These are phyloP conservation scores for Columba guinea DNA, from an alignment of 2,797 vertebrate species.

Conservation along the genomic window DNA sequence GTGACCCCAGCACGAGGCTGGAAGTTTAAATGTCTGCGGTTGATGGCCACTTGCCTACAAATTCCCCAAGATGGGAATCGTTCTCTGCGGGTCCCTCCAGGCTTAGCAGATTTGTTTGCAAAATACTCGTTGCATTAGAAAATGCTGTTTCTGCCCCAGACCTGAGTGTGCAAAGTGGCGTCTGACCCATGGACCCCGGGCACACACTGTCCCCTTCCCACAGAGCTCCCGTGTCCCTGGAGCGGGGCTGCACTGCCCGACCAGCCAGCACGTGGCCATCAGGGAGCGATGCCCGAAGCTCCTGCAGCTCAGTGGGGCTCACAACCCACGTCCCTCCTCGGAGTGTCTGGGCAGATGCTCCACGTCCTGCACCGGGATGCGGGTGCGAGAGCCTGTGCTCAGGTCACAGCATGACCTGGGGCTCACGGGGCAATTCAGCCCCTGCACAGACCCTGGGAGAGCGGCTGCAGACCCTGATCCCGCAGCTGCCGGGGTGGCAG, in stretches of 20 bases:
- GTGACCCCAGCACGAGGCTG: conserved; percentile 24
- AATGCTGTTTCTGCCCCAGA: not conserved
- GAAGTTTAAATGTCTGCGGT: not conserved
- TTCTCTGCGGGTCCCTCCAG: not conserved
- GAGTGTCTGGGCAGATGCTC: not conserved
- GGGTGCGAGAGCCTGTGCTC: not conserved
- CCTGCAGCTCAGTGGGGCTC: not conserved
- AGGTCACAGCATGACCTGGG: accelerated
- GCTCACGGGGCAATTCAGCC: accelerated
- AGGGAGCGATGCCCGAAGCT: not conserved
- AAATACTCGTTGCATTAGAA: not conserved
- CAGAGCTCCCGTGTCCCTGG: accelerated
- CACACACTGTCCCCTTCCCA: not conserved
- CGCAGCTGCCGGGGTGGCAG: accelerated
- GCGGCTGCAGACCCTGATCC: not conserved
- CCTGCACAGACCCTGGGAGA: not conserved
- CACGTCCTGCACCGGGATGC: not conserved
- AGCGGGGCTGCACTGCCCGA: not conserved
- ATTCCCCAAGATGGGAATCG: not conserved
- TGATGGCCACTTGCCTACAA: not conserved
- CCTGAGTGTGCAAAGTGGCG: accelerated
- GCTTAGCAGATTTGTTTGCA: conserved; percentile 13
- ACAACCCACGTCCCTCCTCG: accelerated
- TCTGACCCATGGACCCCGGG: accelerated
- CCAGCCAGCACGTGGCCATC: accelerated